Conservation (phyloP, 2,113 vertebrate genomes). For the Melanocharis versteri region DNA sequence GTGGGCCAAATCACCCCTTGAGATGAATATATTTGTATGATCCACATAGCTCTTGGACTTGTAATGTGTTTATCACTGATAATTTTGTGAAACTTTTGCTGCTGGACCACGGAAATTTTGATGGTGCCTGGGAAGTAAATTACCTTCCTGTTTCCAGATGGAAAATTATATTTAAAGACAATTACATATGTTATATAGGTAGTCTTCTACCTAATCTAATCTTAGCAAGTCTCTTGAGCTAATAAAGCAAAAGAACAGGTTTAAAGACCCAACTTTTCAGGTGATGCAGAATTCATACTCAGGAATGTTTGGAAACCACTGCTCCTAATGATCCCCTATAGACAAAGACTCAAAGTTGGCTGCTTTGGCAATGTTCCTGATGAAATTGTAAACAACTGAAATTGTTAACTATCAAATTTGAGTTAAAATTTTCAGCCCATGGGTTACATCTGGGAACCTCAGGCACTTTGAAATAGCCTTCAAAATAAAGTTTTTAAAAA, state of each 20-base stretch:
- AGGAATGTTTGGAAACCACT: background rate
- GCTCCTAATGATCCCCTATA: background rate
- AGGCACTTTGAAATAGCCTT: background rate
- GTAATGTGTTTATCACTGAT: background rate
- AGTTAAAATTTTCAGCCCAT: background rate
- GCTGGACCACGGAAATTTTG: background rate
- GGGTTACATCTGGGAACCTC: background rate
- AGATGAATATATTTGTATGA: background rate
- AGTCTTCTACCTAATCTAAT: slow-evolving; percentile 5
- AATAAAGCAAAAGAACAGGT: background rate
- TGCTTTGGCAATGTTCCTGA: background rate
- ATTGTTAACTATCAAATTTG: background rate
- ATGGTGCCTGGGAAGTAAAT: background rate
- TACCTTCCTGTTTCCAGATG: slow-evolving; percentile 14
- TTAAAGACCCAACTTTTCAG: background rate
- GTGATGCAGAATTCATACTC: background rate
- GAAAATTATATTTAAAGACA: slow-evolving; percentile 28
- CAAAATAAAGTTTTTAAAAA: background rate
- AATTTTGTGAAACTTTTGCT: background rate
- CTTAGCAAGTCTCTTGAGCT: slow-evolving; percentile 1
- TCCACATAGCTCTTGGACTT: background rate
- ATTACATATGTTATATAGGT: background rate
- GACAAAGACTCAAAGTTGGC: background rate
- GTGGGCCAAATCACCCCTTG: background rate
- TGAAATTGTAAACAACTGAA: background rate